Evolutionary conservation across 2,797 vertebrate genomes (phyloP).

Genomic region (Threskiornis aethiopicus): DNA sequence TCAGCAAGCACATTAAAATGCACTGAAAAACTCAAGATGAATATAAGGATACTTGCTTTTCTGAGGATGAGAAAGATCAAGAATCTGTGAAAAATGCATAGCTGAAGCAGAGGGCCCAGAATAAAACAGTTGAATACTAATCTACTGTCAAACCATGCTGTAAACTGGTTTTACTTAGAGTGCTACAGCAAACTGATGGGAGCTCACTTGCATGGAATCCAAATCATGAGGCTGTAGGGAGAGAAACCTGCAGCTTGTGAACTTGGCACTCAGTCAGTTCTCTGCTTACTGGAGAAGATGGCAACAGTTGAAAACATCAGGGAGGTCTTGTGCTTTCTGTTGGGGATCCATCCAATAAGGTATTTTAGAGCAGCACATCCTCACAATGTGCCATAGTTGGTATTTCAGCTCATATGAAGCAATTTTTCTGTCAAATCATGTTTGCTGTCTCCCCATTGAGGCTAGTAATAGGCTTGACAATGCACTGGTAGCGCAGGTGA

Average conservation of each 20-base stretch:
- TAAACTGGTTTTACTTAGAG: neutral
- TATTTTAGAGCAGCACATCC: neutral
- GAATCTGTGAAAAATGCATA: neutral
- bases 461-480: neutral
- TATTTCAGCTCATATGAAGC: neutral
- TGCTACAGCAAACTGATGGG: neutral
- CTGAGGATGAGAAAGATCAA: neutral
- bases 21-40: neutral
- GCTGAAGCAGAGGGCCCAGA: neutral
- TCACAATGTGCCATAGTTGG: accelerated
- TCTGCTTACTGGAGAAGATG: neutral
- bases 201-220: accelerated
- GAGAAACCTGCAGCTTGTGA: neutral
- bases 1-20: neutral
- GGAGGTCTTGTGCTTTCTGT: neutral
- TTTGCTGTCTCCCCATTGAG: neutral
- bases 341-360: neutral
- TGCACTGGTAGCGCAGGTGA: neutral
- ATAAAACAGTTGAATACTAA: neutral
- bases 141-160: neutral
- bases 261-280: neutral
- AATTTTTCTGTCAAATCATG: neutral
- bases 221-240: neutral
- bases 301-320: neutral
- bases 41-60: neutral